A percentile compares a stretch with the other conserved stretches of the same genome.
Conservation (phyloP, 1,140 invertebrate genomes). For the Papilio xuthus region DNA sequence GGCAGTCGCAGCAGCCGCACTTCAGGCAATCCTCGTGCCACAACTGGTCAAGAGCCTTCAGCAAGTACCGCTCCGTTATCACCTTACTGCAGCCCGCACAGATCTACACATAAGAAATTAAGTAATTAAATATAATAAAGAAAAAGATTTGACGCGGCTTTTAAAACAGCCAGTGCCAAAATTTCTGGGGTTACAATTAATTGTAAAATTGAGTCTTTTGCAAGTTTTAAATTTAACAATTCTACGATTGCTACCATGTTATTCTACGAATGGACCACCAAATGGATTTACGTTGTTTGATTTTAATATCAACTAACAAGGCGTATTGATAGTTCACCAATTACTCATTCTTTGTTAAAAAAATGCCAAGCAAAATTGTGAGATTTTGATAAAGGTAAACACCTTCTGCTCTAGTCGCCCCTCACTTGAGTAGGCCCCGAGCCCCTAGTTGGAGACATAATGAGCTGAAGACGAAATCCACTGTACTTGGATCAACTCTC, state of each 20-base stretch:
- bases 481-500: too few species aligned
- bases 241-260: neutral
- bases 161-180: too few species aligned
- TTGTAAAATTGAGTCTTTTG: neutral
- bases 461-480: neutral
- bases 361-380: too few species aligned
- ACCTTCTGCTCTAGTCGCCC: too few species aligned
- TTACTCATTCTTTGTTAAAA: too few species aligned
- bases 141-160: too few species aligned
- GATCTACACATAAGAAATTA: slow-evolving; percentile 81
- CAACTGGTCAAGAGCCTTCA: slow-evolving; percentile 94
- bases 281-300: neutral
- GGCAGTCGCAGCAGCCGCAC: slow-evolving; percentile 98
- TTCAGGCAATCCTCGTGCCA: slow-evolving; percentile 99
- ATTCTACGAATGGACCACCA: neutral
- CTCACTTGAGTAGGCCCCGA: too few species aligned
- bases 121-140: neutral
- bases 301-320: neutral
- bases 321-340: too few species aligned
- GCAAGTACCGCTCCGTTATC: slow-evolving; percentile 91
- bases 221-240: neutral
- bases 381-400: too few species aligned
- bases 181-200: neutral
- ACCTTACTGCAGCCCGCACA: slow-evolving; percentile 93
- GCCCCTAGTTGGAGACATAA: too few species aligned